These are phyloP conservation scores for Bhutanitis thaidina DNA, from an alignment of 2,888 invertebrate species.

Conservation along the genomic window DNA sequence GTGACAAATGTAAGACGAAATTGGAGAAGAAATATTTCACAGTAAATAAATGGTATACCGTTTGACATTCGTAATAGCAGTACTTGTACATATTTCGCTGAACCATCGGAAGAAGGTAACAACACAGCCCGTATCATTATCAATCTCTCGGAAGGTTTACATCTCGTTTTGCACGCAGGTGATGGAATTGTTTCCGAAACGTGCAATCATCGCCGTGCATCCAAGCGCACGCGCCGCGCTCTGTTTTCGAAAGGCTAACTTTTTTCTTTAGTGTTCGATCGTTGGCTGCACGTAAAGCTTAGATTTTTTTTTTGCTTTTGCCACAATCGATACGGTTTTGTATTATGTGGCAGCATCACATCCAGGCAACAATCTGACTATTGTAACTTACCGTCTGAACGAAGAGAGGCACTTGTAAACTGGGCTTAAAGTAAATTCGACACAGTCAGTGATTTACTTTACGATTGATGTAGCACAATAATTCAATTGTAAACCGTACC, in stretches of 20 bases:
- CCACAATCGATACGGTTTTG: no score
- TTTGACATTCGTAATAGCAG: not conserved
- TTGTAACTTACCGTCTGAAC: no score
- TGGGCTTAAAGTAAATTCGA: no score
- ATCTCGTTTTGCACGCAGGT: conserved; percentile 35
- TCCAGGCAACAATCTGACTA: no score
- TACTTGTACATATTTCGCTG: not conserved
- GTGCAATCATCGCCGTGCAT: conserved; percentile 39
- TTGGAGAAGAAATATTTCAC: no score
- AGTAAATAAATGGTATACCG: not conserved
- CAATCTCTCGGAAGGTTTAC: not conserved
- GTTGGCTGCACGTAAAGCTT: conserved; percentile 31
- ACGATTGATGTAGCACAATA: no score
- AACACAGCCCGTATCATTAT: not conserved
- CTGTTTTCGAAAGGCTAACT: conserved; percentile 42
- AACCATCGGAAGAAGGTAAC: not conserved
- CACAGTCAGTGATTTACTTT: no score
- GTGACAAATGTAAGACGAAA: no score
- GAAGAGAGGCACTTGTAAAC: no score
- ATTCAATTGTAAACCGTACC: no score
- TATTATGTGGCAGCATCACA: no score
- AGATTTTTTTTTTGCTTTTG: not conserved
- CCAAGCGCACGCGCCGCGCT: conserved; percentile 44
- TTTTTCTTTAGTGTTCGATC: conserved; percentile 33
- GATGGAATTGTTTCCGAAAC: conserved; percentile 35